Evolutionary conservation across 2,113 vertebrate species (phyloP).

Genomic region (chimpanzee (Pan troglodytes)): NHGRI_mPanTro3-v2.1_pri NC_072401.2:64364001-64364500

Average conservation of each 20-base stretch:
- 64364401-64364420: conserved; percentile 64
- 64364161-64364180: conserved; percentile 59
- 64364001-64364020: background rate
- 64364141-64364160: conserved; percentile 60
- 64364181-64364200: conserved; percentile 83
- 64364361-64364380: conserved; percentile 69
- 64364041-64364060: background rate
- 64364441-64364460: conserved; percentile 10
- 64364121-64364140: background rate
- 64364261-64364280: conserved; percentile 86
- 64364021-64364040: background rate
- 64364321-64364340: conserved; percentile 74
- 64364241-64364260: conserved; percentile 89
- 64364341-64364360: conserved; percentile 81
- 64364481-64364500: background rate
- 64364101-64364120: background rate
- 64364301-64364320: conserved; percentile 79
- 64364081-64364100: background rate
- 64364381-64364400: conserved; percentile 77
- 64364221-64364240: conserved; percentile 81
- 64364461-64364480: conserved; percentile 4
- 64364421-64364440: background rate
- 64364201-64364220: conserved; percentile 74
- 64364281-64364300: conserved; percentile 84
- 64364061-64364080: background rate